phyloP scores from a whole-genome alignment of 1,140 invertebrate genomes.

The Neodiprion virginianus region DNA sequence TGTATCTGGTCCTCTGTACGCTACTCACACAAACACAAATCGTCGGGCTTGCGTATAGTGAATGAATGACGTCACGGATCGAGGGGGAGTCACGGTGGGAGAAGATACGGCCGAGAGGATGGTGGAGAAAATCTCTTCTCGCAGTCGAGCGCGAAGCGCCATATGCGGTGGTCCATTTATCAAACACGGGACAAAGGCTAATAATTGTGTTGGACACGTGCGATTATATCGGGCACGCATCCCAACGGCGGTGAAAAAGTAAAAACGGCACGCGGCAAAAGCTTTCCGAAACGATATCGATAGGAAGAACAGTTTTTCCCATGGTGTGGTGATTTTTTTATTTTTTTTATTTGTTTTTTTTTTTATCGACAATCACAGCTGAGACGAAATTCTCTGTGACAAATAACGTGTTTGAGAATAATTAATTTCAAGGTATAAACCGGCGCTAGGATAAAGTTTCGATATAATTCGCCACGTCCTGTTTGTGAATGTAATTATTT shows the following conservation, averaged over 20 bases:
- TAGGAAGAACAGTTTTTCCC: not conserved
- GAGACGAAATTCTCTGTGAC: too few relatives aligned
- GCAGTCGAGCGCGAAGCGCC: conserved; percentile 55
- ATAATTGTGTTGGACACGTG: conserved; percentile 52
- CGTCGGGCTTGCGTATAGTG: conserved; percentile 6
- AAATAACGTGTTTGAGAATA: too few relatives aligned
- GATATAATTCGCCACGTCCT: too few relatives aligned
- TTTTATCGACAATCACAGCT: too few relatives aligned
- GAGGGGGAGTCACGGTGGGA: conserved; percentile 40
- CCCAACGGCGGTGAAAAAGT: conserved; percentile 7
- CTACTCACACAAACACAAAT: too few relatives aligned
- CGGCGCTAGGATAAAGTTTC: too few relatives aligned
- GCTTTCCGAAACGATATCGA: not conserved
- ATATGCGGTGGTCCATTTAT: conserved; percentile 53
- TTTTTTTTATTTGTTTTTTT: too few relatives aligned
- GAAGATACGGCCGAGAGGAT: conserved; percentile 30
- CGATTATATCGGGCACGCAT: conserved; percentile 33
- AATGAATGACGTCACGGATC: conserved; percentile 16
- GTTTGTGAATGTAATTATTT: too few relatives aligned
- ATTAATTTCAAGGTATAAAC: too few relatives aligned
- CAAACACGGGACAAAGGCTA: conserved; percentile 39
- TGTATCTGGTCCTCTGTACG: not conserved
- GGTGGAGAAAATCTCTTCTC: conserved; percentile 30
- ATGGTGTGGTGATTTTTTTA: not conserved
- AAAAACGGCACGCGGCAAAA: conserved; percentile 43